Evolutionary conservation across 2,113 vertebrate species (phyloP).

Genomic region (Megaceryle torquata): DNA sequence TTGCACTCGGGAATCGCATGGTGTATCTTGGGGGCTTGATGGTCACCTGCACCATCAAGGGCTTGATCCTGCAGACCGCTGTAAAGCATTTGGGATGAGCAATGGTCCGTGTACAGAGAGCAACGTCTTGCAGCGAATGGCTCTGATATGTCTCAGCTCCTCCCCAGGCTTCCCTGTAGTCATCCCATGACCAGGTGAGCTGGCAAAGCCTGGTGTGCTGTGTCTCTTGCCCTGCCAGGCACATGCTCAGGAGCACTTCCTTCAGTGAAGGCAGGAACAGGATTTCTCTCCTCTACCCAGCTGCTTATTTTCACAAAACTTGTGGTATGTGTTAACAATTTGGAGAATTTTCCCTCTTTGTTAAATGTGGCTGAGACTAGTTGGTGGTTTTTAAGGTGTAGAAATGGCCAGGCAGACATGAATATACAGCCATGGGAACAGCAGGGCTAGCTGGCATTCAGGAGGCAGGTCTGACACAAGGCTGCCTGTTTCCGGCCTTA

Average conservation of each 20-base stretch:
- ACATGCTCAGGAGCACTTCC: background rate
- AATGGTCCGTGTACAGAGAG: background rate
- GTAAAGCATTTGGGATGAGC: background rate
- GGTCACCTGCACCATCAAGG: background rate
- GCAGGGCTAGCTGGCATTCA: background rate
- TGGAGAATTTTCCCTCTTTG: background rate
- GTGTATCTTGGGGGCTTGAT: no score
- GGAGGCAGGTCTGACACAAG: background rate
- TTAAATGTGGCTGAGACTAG: background rate
- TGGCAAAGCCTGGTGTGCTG: background rate
- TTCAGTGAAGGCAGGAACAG: background rate
- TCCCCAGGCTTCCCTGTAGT: background rate
- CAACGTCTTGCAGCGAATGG: background rate
- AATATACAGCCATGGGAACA: background rate
- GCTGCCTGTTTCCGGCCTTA: background rate
- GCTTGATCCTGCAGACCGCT: background rate
- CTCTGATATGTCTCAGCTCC: fast-evolving
- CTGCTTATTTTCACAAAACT: background rate
- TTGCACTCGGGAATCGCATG: background rate
- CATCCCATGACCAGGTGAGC: background rate
- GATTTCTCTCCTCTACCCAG: background rate
- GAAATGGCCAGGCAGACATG: background rate
- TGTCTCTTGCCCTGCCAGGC: background rate
- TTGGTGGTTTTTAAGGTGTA: background rate
- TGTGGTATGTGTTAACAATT: background rate